These are phyloP conservation scores for Chrysemys picta DNA, from an alignment of 2,113 vertebrate genomes.

Conservation along the genomic window DNA sequence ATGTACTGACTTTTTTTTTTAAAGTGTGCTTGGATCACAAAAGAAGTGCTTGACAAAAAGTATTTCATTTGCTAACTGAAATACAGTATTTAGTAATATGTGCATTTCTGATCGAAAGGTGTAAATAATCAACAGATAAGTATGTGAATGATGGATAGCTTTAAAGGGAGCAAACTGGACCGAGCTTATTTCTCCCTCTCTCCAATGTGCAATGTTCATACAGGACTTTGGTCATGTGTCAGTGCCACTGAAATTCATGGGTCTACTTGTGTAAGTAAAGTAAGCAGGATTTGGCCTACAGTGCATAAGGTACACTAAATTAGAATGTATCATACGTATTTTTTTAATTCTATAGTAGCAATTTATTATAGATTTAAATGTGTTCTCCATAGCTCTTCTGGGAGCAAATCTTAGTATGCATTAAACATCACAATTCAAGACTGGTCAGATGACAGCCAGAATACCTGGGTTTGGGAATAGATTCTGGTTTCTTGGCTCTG, in stretches of 20 bases:
- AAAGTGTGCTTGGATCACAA: background rate
- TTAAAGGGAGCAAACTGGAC: background rate
- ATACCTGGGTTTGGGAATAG: conserved; percentile 81
- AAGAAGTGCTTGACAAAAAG: background rate
- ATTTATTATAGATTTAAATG: background rate
- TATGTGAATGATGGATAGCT: background rate
- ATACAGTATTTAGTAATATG: background rate
- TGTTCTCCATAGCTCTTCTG: background rate
- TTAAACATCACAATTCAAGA: conserved; percentile 71
- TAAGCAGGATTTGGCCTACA: background rate
- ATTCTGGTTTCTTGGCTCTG: conserved; percentile 79
- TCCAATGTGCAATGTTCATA: background rate
- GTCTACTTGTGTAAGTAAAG: background rate
- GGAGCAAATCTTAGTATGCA: conserved; percentile 52
- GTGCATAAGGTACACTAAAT: background rate
- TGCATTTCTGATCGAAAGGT: background rate
- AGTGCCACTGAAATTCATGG: fast-evolving
- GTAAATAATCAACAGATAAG: background rate
- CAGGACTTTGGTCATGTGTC: background rate
- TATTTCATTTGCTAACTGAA: background rate
- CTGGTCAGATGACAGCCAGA: conserved; percentile 75
- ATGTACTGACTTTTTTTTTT: background rate
- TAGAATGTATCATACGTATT: background rate
- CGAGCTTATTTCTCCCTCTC: background rate
- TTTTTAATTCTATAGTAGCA: background rate